These are phyloP conservation scores for Motacilla tschutschensis DNA, from an alignment of 2,113 vertebrate genomes.

Conservation along the genomic window DNA sequence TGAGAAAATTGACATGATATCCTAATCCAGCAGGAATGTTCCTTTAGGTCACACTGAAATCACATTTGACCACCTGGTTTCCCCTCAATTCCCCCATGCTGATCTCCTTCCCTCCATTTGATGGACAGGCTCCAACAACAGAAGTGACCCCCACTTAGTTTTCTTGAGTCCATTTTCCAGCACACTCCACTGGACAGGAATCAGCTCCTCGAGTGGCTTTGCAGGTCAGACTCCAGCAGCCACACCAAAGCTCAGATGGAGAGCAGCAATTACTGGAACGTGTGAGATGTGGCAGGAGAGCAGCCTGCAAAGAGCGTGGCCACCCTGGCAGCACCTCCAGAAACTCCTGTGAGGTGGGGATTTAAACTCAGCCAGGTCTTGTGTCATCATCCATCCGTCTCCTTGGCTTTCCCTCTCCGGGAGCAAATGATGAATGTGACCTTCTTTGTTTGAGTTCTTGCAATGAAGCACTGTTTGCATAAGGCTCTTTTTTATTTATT, in stretches of 20 bases:
- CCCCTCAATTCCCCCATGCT: not conserved
- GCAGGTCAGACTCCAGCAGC: not conserved
- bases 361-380: constrained; percentile 27
- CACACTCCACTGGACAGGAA: not conserved
- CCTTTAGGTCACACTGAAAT: not conserved
- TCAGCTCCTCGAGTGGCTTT: not conserved
- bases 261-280: not conserved
- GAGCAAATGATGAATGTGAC: constrained; percentile 42
- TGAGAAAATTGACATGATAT: not conserved
- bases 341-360: constrained; percentile 29
- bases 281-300: constrained; percentile 5
- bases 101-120: not conserved
- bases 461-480: constrained; percentile 58
- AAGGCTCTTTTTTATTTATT: constrained; percentile 60
- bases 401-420: not conserved
- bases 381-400: constrained; percentile 35
- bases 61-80: not conserved
- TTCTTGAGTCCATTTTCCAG: not conserved
- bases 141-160: not conserved
- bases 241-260: not conserved
- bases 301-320: constrained; percentile 36
- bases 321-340: constrained; percentile 50
- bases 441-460: constrained; percentile 70
- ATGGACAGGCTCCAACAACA: not conserved
- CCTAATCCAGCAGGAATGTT: not conserved